A percentile compares a stretch with the other conserved stretches of the same genome.
Evolutionary conservation across 2,888 invertebrate species (phyloP).

Genomic region (Electrophaes corylata): DNA sequence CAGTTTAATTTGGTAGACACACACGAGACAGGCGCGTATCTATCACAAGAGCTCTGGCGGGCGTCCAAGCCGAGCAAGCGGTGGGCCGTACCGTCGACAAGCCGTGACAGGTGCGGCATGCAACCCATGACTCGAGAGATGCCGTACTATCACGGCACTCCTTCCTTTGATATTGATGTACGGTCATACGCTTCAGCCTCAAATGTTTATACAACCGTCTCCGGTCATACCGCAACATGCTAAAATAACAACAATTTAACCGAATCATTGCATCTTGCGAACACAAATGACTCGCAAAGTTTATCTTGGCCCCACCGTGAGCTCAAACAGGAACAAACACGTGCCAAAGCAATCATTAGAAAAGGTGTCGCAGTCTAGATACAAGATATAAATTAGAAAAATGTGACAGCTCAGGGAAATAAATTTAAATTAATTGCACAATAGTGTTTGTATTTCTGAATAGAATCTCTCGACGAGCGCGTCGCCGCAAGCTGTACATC

Average conservation of each 20-base stretch:
- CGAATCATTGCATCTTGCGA: constrained; percentile 35
- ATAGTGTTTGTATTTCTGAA: constrained; percentile 70
- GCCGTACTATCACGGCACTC: constrained; percentile 58
- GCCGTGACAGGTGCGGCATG: constrained; percentile 80
- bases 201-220: constrained; percentile 48
- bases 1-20: constrained; percentile 83
- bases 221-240: constrained; percentile 38
- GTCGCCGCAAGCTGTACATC: constrained; percentile 79
- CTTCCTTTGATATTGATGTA: constrained; percentile 63
- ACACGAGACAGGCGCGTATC: constrained; percentile 77
- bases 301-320: constrained; percentile 54
- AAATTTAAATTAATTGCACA: constrained; percentile 71
- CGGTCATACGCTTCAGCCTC: constrained; percentile 48
- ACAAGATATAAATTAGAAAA: constrained; percentile 69
- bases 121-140: constrained; percentile 76
- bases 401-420: constrained; percentile 65
- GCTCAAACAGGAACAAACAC: constrained; percentile 56
- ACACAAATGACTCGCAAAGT: constrained; percentile 42
- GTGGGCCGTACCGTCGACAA: constrained; percentile 78
- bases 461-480: constrained; percentile 69
- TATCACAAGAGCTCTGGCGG: constrained; percentile 77
- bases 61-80: constrained; percentile 76
- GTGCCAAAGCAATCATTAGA: constrained; percentile 67
- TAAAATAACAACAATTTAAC: constrained; percentile 44
- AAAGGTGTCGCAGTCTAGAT: constrained; percentile 61